A percentile compares a stretch with the other conserved stretches of the same genome.
Conservation (phyloP, 2,113 vertebrate species). For the Chrysemys picta region DNA sequence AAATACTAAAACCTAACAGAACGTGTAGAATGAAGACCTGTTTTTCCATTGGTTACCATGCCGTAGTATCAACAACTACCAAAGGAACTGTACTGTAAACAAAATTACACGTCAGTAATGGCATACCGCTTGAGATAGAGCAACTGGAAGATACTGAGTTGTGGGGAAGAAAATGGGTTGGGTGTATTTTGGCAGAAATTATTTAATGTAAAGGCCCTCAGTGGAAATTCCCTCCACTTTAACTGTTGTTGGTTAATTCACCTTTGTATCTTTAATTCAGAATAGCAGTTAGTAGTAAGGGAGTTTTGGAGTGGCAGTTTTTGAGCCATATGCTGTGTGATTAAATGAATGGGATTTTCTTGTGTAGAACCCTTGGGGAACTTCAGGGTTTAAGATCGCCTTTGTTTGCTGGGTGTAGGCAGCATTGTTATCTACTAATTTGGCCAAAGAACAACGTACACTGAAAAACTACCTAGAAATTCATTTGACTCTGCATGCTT, state of each 20-base stretch:
- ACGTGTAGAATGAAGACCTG: background rate
- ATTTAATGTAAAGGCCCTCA: background rate
- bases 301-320: background rate
- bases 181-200: background rate
- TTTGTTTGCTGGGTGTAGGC: background rate
- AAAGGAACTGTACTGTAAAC: background rate
- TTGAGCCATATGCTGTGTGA: background rate
- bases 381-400: background rate
- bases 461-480: background rate
- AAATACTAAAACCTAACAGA: background rate
- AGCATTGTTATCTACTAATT: background rate
- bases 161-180: rapidly evolving
- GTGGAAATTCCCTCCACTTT: background rate
- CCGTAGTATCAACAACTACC: background rate
- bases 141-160: background rate
- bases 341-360: background rate
- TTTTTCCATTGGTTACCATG: background rate
- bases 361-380: background rate
- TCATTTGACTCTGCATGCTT: background rate
- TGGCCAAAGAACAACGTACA: background rate
- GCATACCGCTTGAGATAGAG: background rate
- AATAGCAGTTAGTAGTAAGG: background rate
- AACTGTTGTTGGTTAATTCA: background rate
- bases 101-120: background rate
- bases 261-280: background rate